Conservation (phyloP, 2,888 invertebrate genomes). For the Andrena bucephala region DNA sequence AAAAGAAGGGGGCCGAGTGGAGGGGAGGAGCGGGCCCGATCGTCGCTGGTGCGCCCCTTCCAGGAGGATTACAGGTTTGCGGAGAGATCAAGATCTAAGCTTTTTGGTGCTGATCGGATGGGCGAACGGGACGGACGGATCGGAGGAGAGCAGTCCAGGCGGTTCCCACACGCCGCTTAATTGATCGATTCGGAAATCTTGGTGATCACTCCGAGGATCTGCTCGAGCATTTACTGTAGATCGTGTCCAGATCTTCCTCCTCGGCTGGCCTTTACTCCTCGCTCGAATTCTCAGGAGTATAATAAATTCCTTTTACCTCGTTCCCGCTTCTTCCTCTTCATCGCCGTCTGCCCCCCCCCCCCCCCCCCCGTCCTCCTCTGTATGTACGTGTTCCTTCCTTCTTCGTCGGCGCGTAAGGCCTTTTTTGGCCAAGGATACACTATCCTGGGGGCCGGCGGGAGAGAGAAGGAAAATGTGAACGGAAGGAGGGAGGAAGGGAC, state of each 20-base stretch:
- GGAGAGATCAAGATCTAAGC: conserved; percentile 83
- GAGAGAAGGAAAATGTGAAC: conserved; percentile 36
- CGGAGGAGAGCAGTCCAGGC: conserved; percentile 76
- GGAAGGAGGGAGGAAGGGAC: conserved; percentile 22
- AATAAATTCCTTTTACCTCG: conserved; percentile 61
- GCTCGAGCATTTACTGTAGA: conserved; percentile 77
- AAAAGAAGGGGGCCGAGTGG: background rate
- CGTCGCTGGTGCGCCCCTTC: conserved; percentile 68
- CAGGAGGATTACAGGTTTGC: conserved; percentile 84
- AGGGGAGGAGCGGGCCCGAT: conserved; percentile 23
- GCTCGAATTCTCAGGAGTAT: conserved; percentile 65
- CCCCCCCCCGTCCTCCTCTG: background rate
- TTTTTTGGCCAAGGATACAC: conserved; percentile 53
- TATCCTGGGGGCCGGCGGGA: conserved; percentile 20
- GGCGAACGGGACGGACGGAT: conserved; percentile 66
- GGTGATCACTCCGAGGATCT: conserved; percentile 82
- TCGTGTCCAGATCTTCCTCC: conserved; percentile 69
- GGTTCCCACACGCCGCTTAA: conserved; percentile 85
- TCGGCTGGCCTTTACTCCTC: conserved; percentile 51
- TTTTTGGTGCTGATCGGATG: conserved; percentile 80
- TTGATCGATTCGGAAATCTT: conserved; percentile 85
- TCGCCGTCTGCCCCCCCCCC: background rate
- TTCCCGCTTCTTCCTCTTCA: conserved; percentile 40
- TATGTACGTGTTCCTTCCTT: background rate
- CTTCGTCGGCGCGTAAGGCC: conserved; percentile 14